A percentile compares a stretch with the other conserved stretches of the same genome.
Conservation (phyloP, 2,113 vertebrate species). For the Hippoglossus stenolepis region DNA sequence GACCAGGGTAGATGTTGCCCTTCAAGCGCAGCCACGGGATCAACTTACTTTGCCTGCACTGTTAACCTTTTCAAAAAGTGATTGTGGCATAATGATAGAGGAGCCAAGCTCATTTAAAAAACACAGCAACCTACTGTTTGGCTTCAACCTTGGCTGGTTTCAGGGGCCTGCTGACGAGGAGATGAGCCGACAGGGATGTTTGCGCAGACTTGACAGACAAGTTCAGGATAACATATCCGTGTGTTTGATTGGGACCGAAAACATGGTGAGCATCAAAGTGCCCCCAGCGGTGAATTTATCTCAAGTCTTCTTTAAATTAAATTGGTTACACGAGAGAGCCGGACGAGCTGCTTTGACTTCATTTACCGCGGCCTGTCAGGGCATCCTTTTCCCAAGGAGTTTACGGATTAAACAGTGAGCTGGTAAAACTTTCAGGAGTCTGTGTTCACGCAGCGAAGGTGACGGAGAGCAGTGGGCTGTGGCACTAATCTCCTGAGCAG, state of each 20-base stretch:
- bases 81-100: constrained; percentile 48
- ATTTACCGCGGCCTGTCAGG: constrained; percentile 25
- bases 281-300: constrained; percentile 36
- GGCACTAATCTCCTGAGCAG: constrained; percentile 67
- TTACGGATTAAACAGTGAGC: constrained; percentile 54
- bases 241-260: constrained; percentile 18
- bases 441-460: constrained; percentile 49
- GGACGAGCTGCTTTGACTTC: constrained; percentile 52
- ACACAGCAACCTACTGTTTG: constrained; percentile 25
- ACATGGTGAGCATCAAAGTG: constrained; percentile 2
- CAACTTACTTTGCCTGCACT: constrained; percentile 64
- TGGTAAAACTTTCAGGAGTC: constrained; percentile 53
- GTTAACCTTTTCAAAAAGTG: constrained; percentile 63
- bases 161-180: constrained; percentile 20
- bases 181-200: constrained; percentile 27
- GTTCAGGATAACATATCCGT: constrained; percentile 22
- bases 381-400: constrained; percentile 27
- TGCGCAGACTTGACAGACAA: constrained; percentile 41
- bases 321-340: constrained; percentile 32
- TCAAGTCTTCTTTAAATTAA: constrained; percentile 28
- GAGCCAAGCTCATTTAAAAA: constrained; percentile 30
- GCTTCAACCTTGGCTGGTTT: constrained; percentile 34
- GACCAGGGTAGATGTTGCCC: constrained; percentile 48
- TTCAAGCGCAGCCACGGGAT: constrained; percentile 58
- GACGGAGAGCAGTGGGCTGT: constrained; percentile 58